Evolutionary conservation across 2,888 invertebrate genomes (phyloP), one percentile per base, ranked within the genome.

Genomic region (Panorpa germanica): DNA sequence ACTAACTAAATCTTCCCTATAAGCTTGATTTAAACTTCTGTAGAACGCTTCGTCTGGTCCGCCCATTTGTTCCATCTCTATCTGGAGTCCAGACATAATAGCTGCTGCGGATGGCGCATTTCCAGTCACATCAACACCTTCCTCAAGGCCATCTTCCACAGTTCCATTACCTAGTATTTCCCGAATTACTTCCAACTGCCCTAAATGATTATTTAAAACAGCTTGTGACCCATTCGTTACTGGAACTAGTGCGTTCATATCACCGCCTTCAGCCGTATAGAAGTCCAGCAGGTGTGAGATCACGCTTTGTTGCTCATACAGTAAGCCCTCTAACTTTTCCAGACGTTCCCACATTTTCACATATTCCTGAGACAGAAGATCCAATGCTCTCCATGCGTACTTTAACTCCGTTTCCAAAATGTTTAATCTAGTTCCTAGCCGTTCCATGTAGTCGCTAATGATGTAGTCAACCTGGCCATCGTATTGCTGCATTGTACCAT

Each of bases 341-440:
- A 90, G 58, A 25, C 86, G 63, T 45, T 82, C 81, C 86, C 88
- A 90, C 78, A 90, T 90, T 50, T 83, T 80, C 30, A 86, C 80
- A 46, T 88, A 90, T 49, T 90, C 90, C 45, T 82, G 82, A 21
- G 85, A 85, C 18, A 90, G 66, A 30, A 90, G 62, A 48, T 90
- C 88, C 32, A 90, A 61, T 3, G 88, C 86, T 38, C 86, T 66
- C 88, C 88, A 90, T 11, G 90, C 88, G 48, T 85, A 86, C 47
- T 85, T 80, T 27, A 90, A 61, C 54, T 90, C 88, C 3, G 83
- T 82, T 53, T 90, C 88, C 9, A 90, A 65, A 42, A 86, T 74
- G 45, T 76, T 82, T 35, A 90, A 66, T 19, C 86, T 67, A 15
- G 83, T 82, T 9, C 82, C 81, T 30, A 88, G 67, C 40, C 82